Percentiles rank a stretch among this genome's conserved stretches.
phyloP scores from a whole-genome alignment of 1,140 invertebrate genomes.

The Dreissena polymorpha region DNA sequence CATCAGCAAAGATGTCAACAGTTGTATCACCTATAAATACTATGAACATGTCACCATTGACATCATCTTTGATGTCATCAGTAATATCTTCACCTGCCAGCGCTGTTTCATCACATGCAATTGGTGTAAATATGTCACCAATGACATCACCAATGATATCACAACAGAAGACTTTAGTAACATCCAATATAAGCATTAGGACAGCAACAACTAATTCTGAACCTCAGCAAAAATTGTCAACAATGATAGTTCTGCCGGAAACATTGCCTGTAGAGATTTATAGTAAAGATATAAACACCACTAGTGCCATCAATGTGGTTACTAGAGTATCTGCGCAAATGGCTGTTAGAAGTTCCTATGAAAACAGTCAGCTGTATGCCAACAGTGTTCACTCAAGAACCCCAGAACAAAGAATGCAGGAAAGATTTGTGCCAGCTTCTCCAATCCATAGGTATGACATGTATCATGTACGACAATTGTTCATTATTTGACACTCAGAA shows the following conservation, averaged over 20 bases:
- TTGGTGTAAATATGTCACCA: constrained; percentile 1
- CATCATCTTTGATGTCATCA: constrained; percentile 21
- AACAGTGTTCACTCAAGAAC: too few species aligned
- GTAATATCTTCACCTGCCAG: constrained; percentile 6
- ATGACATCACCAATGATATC: constrained; percentile 17
- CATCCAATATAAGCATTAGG: neutral
- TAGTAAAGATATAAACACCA: neutral
- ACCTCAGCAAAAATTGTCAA: neutral
- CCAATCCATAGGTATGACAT: constrained; percentile 45
- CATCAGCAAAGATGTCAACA: neutral
- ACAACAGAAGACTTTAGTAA: constrained; percentile 6
- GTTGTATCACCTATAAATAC: neutral
- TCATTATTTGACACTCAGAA: too few species aligned
- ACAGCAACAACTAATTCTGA: constrained; percentile 5
- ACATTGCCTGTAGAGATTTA: too few species aligned
- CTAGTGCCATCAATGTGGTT: neutral
- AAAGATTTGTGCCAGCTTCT: constrained; percentile 34
- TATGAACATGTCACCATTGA: neutral
- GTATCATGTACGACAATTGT: too few species aligned
- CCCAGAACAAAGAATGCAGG: neutral
- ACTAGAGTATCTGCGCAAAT: too few species aligned
- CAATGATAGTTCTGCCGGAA: neutral
- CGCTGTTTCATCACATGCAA: neutral
- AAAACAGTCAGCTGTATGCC: too few species aligned
- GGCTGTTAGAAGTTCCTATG: too few species aligned